Evolutionary conservation across 1,140 invertebrate species (phyloP).

Genomic region (Drosophila carrolli): DNA sequence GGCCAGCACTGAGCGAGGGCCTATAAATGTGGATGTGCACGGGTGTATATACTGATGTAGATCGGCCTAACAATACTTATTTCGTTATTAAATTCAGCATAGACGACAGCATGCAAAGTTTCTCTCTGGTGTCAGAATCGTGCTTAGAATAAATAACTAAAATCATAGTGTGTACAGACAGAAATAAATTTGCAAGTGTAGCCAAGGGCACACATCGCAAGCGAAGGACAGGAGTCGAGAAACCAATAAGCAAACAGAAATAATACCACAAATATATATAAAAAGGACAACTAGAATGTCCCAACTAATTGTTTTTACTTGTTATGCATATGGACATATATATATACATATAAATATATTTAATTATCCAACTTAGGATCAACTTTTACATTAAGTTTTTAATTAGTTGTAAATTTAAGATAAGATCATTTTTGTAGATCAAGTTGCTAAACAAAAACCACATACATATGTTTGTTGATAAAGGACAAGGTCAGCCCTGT

Average conservation of each 20-base stretch:
- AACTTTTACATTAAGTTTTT: constrained; percentile 69
- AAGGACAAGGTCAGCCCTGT: constrained; percentile 12
- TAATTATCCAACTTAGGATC: constrained; percentile 36
- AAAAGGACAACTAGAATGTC: constrained; percentile 23
- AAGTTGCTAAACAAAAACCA: constrained; percentile 14
- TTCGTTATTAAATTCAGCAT: constrained; percentile 44
- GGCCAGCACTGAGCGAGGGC: background rate
- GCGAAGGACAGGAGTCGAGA: constrained; percentile 1
- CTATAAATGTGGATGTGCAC: constrained; percentile 27
- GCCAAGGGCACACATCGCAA: constrained; percentile 1
- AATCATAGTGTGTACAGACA: background rate
- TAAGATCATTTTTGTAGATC: constrained; percentile 69
- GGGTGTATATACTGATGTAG: constrained; percentile 15
- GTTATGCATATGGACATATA: constrained; percentile 32
- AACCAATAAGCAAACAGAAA: constrained; percentile 21
- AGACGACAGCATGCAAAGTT: constrained; percentile 20
- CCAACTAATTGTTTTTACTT: constrained; percentile 44
- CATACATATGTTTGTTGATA: background rate
- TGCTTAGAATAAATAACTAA: background rate
- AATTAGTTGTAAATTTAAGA: constrained; percentile 60
- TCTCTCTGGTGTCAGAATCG: constrained; percentile 1
- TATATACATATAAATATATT: constrained; percentile 33
- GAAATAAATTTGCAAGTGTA: background rate
- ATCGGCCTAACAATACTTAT: constrained; percentile 22
- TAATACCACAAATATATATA: constrained; percentile 2